Base-by-base conservation (phyloP, 1,140 invertebrate genomes). In the Brachionus rubens region DNA sequence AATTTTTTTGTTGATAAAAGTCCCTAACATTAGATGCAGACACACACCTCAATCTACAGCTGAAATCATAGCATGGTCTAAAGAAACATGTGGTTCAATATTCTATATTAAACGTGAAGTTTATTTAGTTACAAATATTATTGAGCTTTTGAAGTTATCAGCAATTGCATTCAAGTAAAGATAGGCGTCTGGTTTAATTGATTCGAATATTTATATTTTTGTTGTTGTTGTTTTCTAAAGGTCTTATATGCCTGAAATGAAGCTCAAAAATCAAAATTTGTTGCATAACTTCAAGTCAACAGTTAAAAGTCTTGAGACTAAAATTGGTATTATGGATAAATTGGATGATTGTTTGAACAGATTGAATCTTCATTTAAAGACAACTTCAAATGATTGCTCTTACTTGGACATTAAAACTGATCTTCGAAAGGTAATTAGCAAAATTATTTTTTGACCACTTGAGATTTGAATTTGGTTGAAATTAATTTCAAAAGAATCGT, bases 21-120 rank as follows among this genome's bases (percentile, higher is more conserved):
- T 65, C 16, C 59, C 59, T 4, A 65, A 41, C 14, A 65, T 65
- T 1, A 65, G 40, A 36, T 65, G 59, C 19, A 65, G 43, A 24
- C 36, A 65, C 21, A 65, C 24, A 1, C 68, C 36, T 6, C 48
- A 48, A 72, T 14, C 43, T 2, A 10, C 46, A 28, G 16, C 28
- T 1, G 68, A 72, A 72, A 72, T 72, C 24, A 21, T 72, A 5
- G 30, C 19, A n/a, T 72, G 68, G 68, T 48, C 68, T 19, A 72
- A 72, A 33, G 68, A 72, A 41, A 72, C 50, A 19, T 72, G 68
- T 30, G 68, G 68, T 3, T 50, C 46, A 26, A 48, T 72, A 16
- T 72, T 48, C n/a, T 72, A 54, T n/a, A 54, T 72, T 12, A 72
- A 72, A 50, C 48, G 68, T 50, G 68, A 72, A 50, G 50, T 72